Percentiles rank a stretch among this genome's conserved stretches.
phyloP scores from a whole-genome alignment of 2,113 vertebrate genomes.

The Rhineura floridana region DNA sequence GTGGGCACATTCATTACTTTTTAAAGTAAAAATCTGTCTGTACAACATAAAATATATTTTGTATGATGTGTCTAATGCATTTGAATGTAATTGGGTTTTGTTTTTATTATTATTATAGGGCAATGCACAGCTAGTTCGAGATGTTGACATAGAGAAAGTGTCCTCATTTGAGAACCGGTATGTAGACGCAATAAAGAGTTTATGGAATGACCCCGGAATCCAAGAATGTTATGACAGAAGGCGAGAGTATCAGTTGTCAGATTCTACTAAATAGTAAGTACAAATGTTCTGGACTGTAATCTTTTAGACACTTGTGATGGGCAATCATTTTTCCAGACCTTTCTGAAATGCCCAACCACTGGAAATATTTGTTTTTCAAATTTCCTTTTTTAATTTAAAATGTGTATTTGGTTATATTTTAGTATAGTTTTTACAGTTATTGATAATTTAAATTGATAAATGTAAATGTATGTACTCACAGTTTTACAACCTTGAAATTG shows the following conservation, averaged over 20 bases:
- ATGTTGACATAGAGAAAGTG: slow-evolving; percentile 86
- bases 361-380: too few species aligned
- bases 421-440: not conserved
- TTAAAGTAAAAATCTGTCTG: not conserved
- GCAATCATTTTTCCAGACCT: not conserved
- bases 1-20: not conserved
- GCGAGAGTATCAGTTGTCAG: slow-evolving; percentile 94
- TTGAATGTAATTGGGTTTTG: not conserved
- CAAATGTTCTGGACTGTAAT: not conserved
- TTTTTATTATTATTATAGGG: slow-evolving; percentile 68
- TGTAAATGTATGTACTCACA: not conserved
- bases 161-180: slow-evolving; percentile 81
- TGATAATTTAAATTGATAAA: not conserved
- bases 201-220: slow-evolving; percentile 95
- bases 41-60: not conserved
- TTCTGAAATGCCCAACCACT: not conserved
- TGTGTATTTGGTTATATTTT: not conserved
- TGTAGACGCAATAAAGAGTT: slow-evolving; percentile 90
- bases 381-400: not conserved
- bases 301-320: not conserved
- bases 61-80: not conserved
- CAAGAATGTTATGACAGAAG: slow-evolving; percentile 92
- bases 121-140: slow-evolving; percentile 85
- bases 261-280: slow-evolving; percentile 97
- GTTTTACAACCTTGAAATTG: not conserved